A percentile compares a stretch with the other conserved stretches of the same genome.
Evolutionary conservation across 1,140 invertebrate species (phyloP).

Genomic region (Pararge aegeria): DNA sequence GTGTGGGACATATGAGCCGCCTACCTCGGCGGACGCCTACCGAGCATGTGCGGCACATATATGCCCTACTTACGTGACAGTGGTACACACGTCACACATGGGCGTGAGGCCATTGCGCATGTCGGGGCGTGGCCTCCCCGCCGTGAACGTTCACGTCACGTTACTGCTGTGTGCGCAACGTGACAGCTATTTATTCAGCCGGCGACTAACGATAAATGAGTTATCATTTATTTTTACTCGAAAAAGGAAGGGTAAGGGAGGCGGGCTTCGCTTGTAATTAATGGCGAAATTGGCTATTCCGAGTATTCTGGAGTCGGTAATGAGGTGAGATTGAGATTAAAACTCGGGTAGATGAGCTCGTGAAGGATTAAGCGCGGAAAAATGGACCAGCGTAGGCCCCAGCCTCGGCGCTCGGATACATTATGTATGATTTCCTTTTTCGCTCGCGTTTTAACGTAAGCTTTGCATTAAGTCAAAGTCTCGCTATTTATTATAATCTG

Average conservation of each 20-base stretch:
- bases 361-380: conserved; percentile 69
- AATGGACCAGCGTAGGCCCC: conserved; percentile 43
- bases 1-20: conserved; percentile 50
- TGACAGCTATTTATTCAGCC: conserved; percentile 70
- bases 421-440: conserved; percentile 52
- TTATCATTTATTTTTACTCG: conserved; percentile 79
- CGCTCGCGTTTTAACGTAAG: conserved; percentile 29
- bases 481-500: conserved; percentile 26
- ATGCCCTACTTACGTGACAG: conserved; percentile 32
- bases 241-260: conserved; percentile 68
- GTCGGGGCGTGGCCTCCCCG: conserved; percentile 61
- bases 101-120: conserved; percentile 60
- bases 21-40: conserved; percentile 53
- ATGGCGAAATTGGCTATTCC: conserved; percentile 76
- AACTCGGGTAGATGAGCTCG: conserved; percentile 68
- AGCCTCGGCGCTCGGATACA: conserved; percentile 33
- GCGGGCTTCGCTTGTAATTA: conserved; percentile 56
- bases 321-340: conserved; percentile 78
- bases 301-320: conserved; percentile 72
- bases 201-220: conserved; percentile 70
- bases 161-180: conserved; percentile 56
- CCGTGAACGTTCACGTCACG: conserved; percentile 57
- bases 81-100: conserved; percentile 40
- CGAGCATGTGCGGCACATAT: conserved; percentile 34
- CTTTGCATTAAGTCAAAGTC: conserved; percentile 33